Evolutionary conservation across 2,113 vertebrate genomes (phyloP).

Genomic region (Gnathonemus echidnorhynchus): DNA sequence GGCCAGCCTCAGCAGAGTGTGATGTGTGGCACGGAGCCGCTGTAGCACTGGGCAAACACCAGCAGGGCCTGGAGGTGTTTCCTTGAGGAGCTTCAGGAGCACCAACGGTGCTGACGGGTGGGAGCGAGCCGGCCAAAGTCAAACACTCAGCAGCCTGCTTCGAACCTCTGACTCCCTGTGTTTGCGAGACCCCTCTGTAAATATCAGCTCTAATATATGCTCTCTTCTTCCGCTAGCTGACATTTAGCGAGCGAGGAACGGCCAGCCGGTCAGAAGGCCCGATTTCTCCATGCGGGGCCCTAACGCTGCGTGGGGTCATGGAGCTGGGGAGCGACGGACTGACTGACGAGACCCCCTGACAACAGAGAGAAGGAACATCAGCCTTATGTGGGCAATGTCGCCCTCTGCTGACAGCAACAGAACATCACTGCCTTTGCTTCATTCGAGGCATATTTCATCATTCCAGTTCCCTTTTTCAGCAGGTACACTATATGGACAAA

Average conservation of each 20-base stretch:
- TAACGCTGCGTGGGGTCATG: not conserved
- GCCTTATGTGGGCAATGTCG: constrained; percentile 1
- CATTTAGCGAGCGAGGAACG: not conserved
- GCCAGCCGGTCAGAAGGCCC: not conserved
- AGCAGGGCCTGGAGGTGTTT: not conserved
- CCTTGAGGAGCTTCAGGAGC: not conserved
- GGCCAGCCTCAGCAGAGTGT: not conserved
- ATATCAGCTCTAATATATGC: not conserved
- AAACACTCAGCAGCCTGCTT: not conserved
- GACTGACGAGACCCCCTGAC: not conserved
- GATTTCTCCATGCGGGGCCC: not conserved
- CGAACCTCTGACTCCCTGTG: not conserved
- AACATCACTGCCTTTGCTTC: not conserved
- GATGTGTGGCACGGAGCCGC: not conserved
- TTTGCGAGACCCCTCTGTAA: not conserved
- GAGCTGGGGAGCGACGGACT: no score
- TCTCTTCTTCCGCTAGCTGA: not conserved
- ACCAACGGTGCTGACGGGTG: not conserved
- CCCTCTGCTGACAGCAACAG: constrained; percentile 12
- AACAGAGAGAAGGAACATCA: not conserved
- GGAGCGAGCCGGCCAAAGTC: not conserved
- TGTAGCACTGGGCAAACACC: not conserved
- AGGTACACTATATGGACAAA: not conserved
- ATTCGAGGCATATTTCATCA: not conserved
- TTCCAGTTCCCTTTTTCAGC: not conserved